A percentile compares a stretch with the other conserved stretches of the same genome.
These are phyloP conservation scores for Boloria selene DNA, from an alignment of 2,888 invertebrate species.

Conservation along the genomic window DNA sequence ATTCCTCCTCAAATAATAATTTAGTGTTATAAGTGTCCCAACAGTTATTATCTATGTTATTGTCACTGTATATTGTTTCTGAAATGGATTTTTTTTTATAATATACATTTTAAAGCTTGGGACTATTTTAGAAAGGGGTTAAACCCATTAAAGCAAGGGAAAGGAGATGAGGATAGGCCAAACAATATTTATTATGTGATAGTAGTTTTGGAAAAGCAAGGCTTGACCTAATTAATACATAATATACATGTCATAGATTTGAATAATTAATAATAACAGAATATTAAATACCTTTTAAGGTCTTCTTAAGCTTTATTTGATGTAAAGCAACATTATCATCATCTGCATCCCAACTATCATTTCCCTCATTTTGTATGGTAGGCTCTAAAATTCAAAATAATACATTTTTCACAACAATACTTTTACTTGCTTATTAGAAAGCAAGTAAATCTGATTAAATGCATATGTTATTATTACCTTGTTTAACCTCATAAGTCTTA, in stretches of 20 bases:
- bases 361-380: constrained; percentile 47
- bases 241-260: too few species aligned
- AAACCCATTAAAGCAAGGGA: too few species aligned
- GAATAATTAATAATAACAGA: background rate
- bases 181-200: too few species aligned
- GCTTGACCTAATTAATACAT: too few species aligned
- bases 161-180: too few species aligned
- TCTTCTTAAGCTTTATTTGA: constrained; percentile 38
- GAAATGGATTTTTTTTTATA: background rate
- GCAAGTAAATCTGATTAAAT: too few species aligned
- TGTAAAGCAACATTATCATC: constrained; percentile 56
- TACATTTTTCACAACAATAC: background rate
- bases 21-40: constrained; percentile 6
- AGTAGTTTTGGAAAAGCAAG: too few species aligned
- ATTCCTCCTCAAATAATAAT: constrained; percentile 1
- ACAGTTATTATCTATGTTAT: constrained; percentile 3
- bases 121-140: too few species aligned
- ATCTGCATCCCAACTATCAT: constrained; percentile 68
- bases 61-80: constrained; percentile 19
- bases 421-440: background rate
- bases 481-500: constrained; percentile 22
- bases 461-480: background rate
- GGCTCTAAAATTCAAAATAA: background rate
- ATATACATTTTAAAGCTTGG: too few species aligned
- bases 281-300: constrained; percentile 20